Evolutionary conservation across 1,140 invertebrate species (phyloP), one percentile per base, ranked within the genome.

Genomic region (Gonioctena quinquepunctata): DNA sequence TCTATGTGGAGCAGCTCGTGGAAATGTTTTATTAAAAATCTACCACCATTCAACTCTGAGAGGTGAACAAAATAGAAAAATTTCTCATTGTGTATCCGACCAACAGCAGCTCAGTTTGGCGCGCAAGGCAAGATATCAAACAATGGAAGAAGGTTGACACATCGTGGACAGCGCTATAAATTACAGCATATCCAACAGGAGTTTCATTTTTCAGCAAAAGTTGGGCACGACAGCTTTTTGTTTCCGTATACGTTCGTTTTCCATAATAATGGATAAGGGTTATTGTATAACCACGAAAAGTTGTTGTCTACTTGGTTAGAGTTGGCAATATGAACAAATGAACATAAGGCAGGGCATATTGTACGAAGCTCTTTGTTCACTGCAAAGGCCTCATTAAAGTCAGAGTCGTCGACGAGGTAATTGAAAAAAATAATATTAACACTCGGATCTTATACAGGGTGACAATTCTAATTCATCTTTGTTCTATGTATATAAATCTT

Each of bases 241-340:
- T 42, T 73, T 70, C 54, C 27, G 28, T 61, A 68, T 69, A 69
- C 71, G 62, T 69, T 69, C 70, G 69, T 73, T 73, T 73, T 73
- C 70, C 72, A 64, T 66, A 49, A 61, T 73, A 73, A 73, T 73
- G 69, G 72, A 73, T 73, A 67, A 68, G 68, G 65, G 65, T 71
- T 71, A 73, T 73, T 73, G 72, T 73, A 42, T 70, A 68, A 73
- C 72, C 64, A 65, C 60, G 19, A 52, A 50, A 33, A 26, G 64
- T 52, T 56, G 48, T 16, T 19, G 56, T 27, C 42, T 19, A 49
- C 26, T 13, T 42, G 11, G 28, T 50, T 25, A 26, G 59, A 59
- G 27, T 59, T 70, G 66, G 69, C 60, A 61, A 71, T 67, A 71
- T 71, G 66, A 71, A 73, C 72, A 71, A 71, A 71, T 71, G 66